phyloP scores from a whole-genome alignment of 92 coral and sea anemone genomes.

The Montipora capitata region DNA sequence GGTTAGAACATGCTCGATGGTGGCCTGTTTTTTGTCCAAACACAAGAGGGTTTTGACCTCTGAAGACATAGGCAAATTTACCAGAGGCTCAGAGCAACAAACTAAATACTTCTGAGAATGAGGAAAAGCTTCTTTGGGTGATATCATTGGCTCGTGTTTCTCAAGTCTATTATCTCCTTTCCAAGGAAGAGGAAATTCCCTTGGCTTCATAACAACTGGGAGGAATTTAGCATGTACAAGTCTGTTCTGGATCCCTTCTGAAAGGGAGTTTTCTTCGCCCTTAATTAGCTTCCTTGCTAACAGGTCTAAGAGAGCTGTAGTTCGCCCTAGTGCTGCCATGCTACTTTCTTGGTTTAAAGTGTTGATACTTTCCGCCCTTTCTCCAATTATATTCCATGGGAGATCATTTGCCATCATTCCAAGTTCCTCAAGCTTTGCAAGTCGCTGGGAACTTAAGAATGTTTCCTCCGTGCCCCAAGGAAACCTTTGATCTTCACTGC shows the following conservation, averaged over 20 bases:
- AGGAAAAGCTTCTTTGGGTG: conserved; percentile 74
- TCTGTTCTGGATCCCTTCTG: conserved; percentile 7
- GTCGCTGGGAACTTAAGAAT: conserved; percentile 41
- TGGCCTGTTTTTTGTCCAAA: conserved; percentile 26
- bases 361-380: conserved; percentile 79
- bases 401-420: conserved; percentile 85
- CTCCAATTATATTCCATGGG: conserved; percentile 80
- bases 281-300: neutral
- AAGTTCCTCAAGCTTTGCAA: conserved; percentile 66
- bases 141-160: conserved; percentile 30
- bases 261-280: neutral
- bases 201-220: conserved; percentile 75
- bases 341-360: neutral
- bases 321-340: conserved; percentile 15
- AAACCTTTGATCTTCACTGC: conserved; percentile 79
- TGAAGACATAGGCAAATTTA: conserved; percentile 8
- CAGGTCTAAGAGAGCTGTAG: neutral
- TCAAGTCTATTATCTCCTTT: conserved; percentile 36
- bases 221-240: conserved; percentile 49
- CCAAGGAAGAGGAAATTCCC: conserved; percentile 81
- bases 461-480: conserved; percentile 63
- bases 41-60: conserved; percentile 21
- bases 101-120: conserved; percentile 63
- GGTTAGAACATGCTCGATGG: conserved; percentile 4
- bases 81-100: conserved; percentile 73